Evolutionary conservation across 2,113 vertebrate species (phyloP).

Genomic region (Python bivittatus): DNA sequence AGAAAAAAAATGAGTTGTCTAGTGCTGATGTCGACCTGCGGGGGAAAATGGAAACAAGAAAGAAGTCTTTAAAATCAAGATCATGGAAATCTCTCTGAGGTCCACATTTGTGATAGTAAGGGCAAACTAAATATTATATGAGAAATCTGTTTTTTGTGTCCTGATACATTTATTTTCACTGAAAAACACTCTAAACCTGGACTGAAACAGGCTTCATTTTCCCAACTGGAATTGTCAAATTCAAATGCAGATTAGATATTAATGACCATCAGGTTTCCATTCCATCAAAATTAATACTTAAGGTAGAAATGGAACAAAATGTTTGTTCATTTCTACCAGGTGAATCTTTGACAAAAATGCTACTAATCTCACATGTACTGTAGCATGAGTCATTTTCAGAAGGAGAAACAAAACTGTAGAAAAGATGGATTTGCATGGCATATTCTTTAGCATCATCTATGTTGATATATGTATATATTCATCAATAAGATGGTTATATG

Average conservation of each 20-base stretch:
- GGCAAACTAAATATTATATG: background rate
- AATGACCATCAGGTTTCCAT: slow-evolving; percentile 14
- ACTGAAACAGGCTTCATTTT: background rate
- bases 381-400: background rate
- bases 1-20: background rate
- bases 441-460: too few relatives aligned
- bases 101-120: background rate
- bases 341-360: slow-evolving; percentile 1
- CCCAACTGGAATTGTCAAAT: slow-evolving; percentile 2
- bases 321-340: slow-evolving; percentile 13
- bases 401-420: slow-evolving; percentile 6
- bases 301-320: background rate
- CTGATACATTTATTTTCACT: background rate
- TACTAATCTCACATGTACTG: background rate
- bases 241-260: background rate
- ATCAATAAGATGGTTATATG: too few relatives aligned
- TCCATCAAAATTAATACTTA: slow-evolving; percentile 40
- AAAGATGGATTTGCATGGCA: too few relatives aligned
- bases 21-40: background rate
- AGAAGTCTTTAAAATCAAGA: background rate
- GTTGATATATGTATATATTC: too few relatives aligned
- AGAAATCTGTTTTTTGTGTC: background rate
- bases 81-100: background rate
- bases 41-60: background rate
- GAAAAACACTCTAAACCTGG: background rate